These are phyloP conservation scores for Sinosuthora webbiana DNA, from an alignment of 2,113 vertebrate species.

Conservation along the genomic window DNA sequence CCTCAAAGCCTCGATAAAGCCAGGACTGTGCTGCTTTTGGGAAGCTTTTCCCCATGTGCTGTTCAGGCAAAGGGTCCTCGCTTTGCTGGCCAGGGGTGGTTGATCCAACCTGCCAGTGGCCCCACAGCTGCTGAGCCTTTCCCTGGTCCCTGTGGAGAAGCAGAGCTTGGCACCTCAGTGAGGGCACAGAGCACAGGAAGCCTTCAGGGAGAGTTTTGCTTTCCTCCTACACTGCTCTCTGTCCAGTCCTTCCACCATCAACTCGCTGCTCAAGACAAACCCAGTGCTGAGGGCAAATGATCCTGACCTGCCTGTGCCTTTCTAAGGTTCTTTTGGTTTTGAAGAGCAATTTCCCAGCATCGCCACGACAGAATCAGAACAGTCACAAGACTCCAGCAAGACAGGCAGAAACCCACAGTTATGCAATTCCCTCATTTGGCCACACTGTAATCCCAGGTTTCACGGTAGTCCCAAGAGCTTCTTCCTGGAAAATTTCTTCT, in stretches of 20 bases:
- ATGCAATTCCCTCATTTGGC: not conserved
- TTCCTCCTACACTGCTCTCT: not conserved
- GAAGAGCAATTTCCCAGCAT: not conserved
- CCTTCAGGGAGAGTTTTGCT: not conserved
- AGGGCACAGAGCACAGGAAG: not conserved
- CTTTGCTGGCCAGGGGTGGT: not conserved
- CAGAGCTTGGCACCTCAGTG: not conserved
- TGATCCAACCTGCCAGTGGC: rapidly evolving
- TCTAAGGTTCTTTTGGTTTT: not conserved
- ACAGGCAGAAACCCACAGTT: constrained; percentile 5
- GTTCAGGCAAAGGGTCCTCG: not conserved
- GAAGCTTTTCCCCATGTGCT: not conserved
- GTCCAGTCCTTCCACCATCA: not conserved
- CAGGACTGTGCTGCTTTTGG: not conserved
- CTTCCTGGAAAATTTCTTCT: not conserved
- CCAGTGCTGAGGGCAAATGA: not conserved
- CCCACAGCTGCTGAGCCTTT: not conserved
- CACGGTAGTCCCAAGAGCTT: not conserved
- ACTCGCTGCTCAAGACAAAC: not conserved
- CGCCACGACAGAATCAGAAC: not conserved
- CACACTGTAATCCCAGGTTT: not conserved
- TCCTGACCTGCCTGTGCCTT: not conserved
- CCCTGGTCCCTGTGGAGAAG: not conserved
- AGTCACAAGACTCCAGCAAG: not conserved
- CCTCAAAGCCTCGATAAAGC: not conserved